Base-by-base conservation (phyloP, 2,888 invertebrate genomes). In the Anaspis maculata region DNA sequence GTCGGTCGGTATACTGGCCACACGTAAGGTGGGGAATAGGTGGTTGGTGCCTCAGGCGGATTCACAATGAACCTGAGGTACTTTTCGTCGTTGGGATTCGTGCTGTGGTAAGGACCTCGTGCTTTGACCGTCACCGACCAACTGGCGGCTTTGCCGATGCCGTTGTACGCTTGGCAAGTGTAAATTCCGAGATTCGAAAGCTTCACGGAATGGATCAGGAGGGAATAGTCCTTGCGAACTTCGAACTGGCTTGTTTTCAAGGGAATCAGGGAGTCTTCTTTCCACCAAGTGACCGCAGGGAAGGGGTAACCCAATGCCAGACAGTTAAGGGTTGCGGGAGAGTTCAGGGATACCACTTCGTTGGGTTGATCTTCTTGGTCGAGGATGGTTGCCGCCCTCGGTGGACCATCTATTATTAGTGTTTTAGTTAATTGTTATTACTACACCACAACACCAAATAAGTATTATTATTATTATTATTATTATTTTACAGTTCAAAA, bases 111-210 rank as follows among this genome's bases (percentile, higher is more conserved):
- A 0, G 84, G 81, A 11, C 80, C 80, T 42, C 78, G 66, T 0
- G 85, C 83, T 53, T 77, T 77, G 9, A 92, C 72, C 0, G 75
- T 73, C 4, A 87, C 74, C 9, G 79, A 74, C 78, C 85, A 83
- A 27, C 84, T 80, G 1, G 82, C 82, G 3, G 91, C 79, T 46
- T 77, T 76, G 7, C 52, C 66, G 44, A 45, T 76, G 2, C 86
- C 88, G 57, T 92, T 92, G 64, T 83, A 92, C 3, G 88, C 92
- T 55, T 86, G 83, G 57, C 95, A 95, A 3, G 82, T 83, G 67
- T 95, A 95, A 29, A 80, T 73, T 3, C 92, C 94, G 31, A 89
- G 72, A 52, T 83, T 83, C 3, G 77, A 74, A 12, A 81, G 53
- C 19, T 76, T 72, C 9, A 92, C 77, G 1, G 75, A 68, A 31